Base-by-base conservation (phyloP, 2,797 vertebrate genomes). In the Macrochelys suwanniensis region DNA sequence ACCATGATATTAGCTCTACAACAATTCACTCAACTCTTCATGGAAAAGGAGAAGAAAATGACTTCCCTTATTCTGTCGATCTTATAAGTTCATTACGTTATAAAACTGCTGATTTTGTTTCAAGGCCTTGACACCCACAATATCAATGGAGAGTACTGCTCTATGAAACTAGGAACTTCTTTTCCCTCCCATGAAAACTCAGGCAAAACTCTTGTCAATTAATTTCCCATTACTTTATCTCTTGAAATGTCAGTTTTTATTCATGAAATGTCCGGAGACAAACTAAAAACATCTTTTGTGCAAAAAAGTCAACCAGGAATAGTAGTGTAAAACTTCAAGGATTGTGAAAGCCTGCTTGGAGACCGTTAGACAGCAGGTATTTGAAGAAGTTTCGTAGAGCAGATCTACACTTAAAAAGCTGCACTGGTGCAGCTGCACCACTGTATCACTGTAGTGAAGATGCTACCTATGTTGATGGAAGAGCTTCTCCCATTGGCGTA, bases 121-220 rank as follows among this genome's bases (percentile, higher is more conserved):
- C 65, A 33, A 78, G 81, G 37, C 45, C 37, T 97, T 31, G 71
- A 59, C 59, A 95, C 87, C 45, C 78, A 82, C 85, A 56, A 57
- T 0, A 76, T 51, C 80, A 77, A 33, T n/a, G n/a, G 77, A 50
- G 86, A 93, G 61, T 61, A 74, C 57, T 50, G 4, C 49, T 93
- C 87, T 82, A 89, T 84, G 54, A 87, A 93, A 95, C 74, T 84
- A 23, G 33, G 88, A 94, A 93, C 82, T 42, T 88, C 90, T 93
- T 78, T 68, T 3, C 11, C 13, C 13, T 3, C 6, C 11, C 19
- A 11, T 79, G 68, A 93, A 96, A 96, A 94, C 80, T 0, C 59
- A 74, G 88, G 50, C 49, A 92, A 90, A 31, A 89, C 42, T 93
- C 78, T 61, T 89, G 88, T 16, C 78, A 88, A 59, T 68, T 91